Evolutionary conservation across 2,797 vertebrate species (phyloP), one percentile per base, ranked within the genome.

Genomic region (Takifugu ocellatus): DNA sequence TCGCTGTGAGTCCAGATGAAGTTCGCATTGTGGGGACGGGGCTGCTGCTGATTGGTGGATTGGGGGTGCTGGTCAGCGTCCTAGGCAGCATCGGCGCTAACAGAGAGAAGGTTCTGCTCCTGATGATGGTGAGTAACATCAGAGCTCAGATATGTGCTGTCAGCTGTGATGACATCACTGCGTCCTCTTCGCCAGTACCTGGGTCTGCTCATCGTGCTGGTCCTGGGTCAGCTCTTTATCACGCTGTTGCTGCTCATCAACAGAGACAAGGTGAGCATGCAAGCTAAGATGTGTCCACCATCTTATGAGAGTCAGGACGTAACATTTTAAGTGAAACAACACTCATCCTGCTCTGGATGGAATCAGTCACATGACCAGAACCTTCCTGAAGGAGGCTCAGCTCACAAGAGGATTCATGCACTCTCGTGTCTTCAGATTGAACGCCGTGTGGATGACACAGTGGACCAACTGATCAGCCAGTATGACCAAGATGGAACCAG

Each of bases 221-320:
- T 87, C 36, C 77, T 90, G 50, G 81, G 80, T 24, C 86, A 88
- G 79, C 24, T 87, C 29, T 90, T 82, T 31, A 1, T 89, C 63
- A 73, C 57, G 0, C 10, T 86, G 17, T 45, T 89, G 51, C 63
- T 90, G 53, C 2, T 88, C 21, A 0, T 88, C 0, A 72, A 46
- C 54, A 61, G 5, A 31, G 2, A 26, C 14, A 44, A 54, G 71
- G 88, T 87, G 60, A 75, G 74, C 27, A 1, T 9, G 16, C 2
- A 17, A 5, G 45, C 7, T 2, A n/a, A 16, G 15, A 31, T 8
- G 29, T 31, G 6, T 8, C 9, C 29, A 8, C 29, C 29, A 8
- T 31, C 3, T 31, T 31, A 2, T 6, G 1, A 31, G 29, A 31
- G 29, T 31, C 29, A 8, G 21, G 21, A 21, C 1, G 21, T 21